Conservation (phyloP, 2,113 vertebrate species). For the Ellobius talpinus region DNA sequence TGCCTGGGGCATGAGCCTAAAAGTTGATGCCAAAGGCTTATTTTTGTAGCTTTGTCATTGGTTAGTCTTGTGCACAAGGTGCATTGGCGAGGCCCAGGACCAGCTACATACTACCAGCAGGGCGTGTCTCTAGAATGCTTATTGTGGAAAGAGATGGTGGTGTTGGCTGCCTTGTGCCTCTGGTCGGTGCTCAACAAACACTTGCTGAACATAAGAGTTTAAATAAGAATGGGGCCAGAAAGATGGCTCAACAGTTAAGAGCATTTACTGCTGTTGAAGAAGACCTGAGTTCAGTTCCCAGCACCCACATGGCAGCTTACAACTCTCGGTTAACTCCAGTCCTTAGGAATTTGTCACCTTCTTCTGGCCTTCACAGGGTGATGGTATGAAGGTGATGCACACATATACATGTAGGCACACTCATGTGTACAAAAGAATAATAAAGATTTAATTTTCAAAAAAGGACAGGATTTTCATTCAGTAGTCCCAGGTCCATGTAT, state of each 20-base stretch:
- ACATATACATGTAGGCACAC: background rate
- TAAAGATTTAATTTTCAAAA: background rate
- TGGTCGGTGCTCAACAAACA: background rate
- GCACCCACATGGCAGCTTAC: background rate
- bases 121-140: background rate
- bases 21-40: background rate
- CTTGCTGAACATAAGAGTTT: background rate
- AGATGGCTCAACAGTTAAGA: background rate
- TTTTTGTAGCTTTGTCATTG: background rate
- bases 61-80: background rate
- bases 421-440: background rate
- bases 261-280: background rate
- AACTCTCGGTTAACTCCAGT: background rate
- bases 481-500: rapidly evolving
- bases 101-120: background rate
- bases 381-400: background rate
- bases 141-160: background rate
- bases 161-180: background rate
- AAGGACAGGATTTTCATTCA: background rate
- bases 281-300: background rate
- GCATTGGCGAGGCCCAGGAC: background rate
- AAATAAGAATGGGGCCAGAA: background rate
- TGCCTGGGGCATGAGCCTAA: background rate
- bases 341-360: background rate
- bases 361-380: background rate